Base-by-base conservation (phyloP, 2,113 vertebrate genomes). In the Hypanus sabinus region DNA sequence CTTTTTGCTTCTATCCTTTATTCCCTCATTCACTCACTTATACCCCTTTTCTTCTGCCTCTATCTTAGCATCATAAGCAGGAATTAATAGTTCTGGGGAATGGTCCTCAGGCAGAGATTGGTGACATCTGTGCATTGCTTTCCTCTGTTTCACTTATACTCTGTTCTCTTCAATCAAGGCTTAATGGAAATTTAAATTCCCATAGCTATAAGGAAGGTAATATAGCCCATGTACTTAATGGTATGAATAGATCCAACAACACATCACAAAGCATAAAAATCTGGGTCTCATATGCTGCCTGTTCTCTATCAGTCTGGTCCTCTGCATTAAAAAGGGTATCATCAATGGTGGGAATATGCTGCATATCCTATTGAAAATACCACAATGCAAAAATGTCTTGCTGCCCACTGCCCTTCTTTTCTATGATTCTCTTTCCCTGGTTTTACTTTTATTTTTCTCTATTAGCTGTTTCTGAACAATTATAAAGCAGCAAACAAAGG, bases 401-500 rank as follows among this genome's bases (percentile, higher is more conserved):
- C 90, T 68, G 6, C 90, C 22, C n/a, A 30, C 68, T 36, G 36
- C n/a, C 10, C 7, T 91, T 68, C 22, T 30, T 71, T 5, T 92
- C 88, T 38, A 57, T 33, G 22, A 30, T 30, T 62, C 68, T 10
- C 22, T 73, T 73, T 93, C 90, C 38, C 90, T 22, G 18, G 65
- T 71, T 46, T 73, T 93, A 14, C 36, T 46, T 93, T 22, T 38
- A 36, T 36, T 93, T 68, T 93, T 46, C 68, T 71, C 68, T 24
- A 46, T 68, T 90, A 93, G 65, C 68, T 73, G 68, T 46, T 93
- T 73, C 90, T 76, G 95, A 95, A 95, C 95, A 93, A 95, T 94
- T 95, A 96, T 96, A 96, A 96, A 94, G 94, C 96, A 94, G 96
- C 95, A 96, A 94, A 96, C 95, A 95, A 93, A 94, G 73, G 94